Conservation (phyloP, 1,140 invertebrate species). For the Aphis gossypii region DNA sequence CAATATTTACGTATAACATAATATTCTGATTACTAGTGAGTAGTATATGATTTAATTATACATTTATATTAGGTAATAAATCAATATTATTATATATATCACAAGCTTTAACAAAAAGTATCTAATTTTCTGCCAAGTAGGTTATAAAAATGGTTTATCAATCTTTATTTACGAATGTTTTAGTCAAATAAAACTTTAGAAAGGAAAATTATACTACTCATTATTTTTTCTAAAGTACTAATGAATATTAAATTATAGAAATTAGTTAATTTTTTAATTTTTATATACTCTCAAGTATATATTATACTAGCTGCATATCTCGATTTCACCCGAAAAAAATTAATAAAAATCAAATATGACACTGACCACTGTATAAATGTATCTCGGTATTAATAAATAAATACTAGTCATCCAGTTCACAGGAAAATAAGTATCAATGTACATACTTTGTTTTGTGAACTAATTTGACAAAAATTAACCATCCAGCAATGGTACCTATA, state of each 20-base stretch:
- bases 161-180: neutral
- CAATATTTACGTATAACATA: neutral
- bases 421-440: neutral
- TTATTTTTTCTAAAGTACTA: neutral
- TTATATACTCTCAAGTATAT: neutral
- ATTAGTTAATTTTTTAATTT: neutral
- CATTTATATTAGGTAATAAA: neutral
- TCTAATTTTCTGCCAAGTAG: neutral
- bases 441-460: neutral
- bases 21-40: neutral
- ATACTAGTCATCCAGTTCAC: neutral
- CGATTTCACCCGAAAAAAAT: neutral
- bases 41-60: neutral
- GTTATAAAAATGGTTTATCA: neutral
- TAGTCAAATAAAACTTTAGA: neutral
- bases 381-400: neutral
- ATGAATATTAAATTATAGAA: neutral
- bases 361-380: too few species aligned
- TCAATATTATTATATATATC: neutral
- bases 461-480: neutral
- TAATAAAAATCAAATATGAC: neutral
- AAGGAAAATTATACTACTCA: neutral
- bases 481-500: neutral
- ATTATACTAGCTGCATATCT: neutral
- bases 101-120: neutral